Base-by-base conservation (phyloP, 2,797 vertebrate genomes). In the Myotis pilosus region DNA sequence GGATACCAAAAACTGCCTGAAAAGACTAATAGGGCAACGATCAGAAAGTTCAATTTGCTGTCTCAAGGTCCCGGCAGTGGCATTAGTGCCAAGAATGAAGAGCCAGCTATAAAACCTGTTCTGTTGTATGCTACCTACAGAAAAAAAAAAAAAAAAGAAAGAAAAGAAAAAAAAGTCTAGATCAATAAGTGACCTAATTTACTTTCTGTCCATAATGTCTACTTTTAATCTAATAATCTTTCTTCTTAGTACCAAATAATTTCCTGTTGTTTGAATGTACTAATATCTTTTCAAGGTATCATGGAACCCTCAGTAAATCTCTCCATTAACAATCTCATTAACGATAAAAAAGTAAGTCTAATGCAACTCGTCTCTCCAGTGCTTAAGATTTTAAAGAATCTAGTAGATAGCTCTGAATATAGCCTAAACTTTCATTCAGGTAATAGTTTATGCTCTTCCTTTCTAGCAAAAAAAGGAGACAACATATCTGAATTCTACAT, bases 1-100 rank as follows among this genome's bases (percentile, higher is more conserved):
- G 96, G 92, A 92, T 66, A 92, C 87, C 95, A 71, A 95, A 96
- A 93, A 89, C 55, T 7, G 1, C 85, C 85, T 90, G 76, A 83
- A 95, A 95, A 87, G 89, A 55, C 87, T 92, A 95, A 93, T 94
- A 96, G 95, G 93, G 91, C 89, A 94, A 92, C 90, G 57, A 96
- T 66, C 66, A 87, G 82, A 87, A 96, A 92, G 94, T 96, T 96
- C 90, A 94, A 81, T 92, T 88, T 93, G 75, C 87, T 76, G 30
- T 93, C 87, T 86, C 89, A 44, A 94, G 94, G 90, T 93, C 85
- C 53, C 62, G 0, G 57, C 83, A 66, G 86, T 44, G 68, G 82
- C 6, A 0, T 92, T 84, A 89, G 71, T 69, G 76, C 93, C 91
- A 93, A 88, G 79, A 76, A 87, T n/a, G 36, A 91, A 90, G 83